Conservation (phyloP, 1,140 invertebrate species). For the Steinernema khuongi region DNA sequence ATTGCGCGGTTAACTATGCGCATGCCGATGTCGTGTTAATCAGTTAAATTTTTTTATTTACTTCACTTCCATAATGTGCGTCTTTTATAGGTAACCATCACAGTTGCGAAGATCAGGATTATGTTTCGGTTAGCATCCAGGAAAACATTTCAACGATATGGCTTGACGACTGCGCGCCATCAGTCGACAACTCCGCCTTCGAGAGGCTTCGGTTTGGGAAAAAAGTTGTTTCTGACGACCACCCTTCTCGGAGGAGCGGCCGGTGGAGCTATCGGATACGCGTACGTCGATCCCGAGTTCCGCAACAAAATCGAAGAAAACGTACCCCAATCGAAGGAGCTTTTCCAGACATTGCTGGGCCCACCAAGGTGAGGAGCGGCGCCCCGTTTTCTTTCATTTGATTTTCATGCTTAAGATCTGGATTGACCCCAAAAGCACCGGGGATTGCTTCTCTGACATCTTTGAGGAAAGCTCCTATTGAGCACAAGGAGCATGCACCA, state of each 20-base stretch:
- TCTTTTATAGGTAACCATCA: too few relatives aligned
- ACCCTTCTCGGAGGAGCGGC: constrained; percentile 2
- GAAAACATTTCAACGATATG: neutral
- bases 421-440: too few relatives aligned
- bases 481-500: too few relatives aligned
- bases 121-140: neutral
- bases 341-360: neutral
- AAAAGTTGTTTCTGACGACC: neutral
- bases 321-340: neutral
- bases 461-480: too few relatives aligned
- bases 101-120: neutral
- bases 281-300: constrained; percentile 39
- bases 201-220: neutral
- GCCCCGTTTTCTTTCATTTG: neutral
- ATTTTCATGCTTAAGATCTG: too few relatives aligned
- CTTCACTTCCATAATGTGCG: too few relatives aligned
- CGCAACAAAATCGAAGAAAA: constrained; percentile 23
- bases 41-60: too few relatives aligned
- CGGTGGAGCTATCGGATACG: constrained; percentile 35
- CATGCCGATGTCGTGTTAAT: too few relatives aligned
- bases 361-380: neutral
- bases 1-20: too few relatives aligned
- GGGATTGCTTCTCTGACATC: too few relatives aligned
- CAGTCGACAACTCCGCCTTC: neutral
- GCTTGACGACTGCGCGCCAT: neutral